Conservation (phyloP, 2,888 invertebrate species). For the Elysia crispata region DNA sequence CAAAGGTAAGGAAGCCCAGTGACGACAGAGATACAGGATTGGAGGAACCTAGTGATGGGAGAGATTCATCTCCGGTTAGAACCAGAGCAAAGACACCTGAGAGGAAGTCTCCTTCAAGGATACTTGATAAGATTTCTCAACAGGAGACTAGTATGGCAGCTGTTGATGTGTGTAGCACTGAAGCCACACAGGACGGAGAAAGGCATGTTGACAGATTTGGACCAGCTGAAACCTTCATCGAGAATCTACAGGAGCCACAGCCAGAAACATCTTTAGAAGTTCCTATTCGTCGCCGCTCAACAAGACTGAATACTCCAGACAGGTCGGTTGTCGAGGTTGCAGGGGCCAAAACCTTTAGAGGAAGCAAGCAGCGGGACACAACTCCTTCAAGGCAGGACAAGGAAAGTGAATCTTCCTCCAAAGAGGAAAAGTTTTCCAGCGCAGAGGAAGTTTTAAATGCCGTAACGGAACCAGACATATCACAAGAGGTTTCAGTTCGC, state of each 20-base stretch:
- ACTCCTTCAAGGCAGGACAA: background rate
- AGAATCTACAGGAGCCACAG: background rate
- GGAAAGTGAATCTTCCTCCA: background rate
- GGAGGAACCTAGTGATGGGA: too few relatives aligned
- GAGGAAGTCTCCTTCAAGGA: constrained; percentile 35
- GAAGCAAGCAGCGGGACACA: too few relatives aligned
- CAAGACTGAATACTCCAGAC: too few relatives aligned
- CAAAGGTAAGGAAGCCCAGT: background rate
- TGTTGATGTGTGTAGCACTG: background rate
- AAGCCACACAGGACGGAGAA: background rate
- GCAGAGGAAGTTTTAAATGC: constrained; percentile 10
- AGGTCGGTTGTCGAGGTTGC: too few relatives aligned
- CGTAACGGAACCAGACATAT: background rate
- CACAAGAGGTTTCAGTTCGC: constrained; percentile 3
- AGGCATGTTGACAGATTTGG: background rate
- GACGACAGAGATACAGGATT: background rate
- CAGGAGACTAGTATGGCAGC: background rate
- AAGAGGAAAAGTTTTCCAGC: background rate
- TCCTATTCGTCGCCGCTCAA: too few relatives aligned
- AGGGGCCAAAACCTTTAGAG: too few relatives aligned
- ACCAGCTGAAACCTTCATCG: background rate
- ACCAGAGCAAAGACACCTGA: constrained; percentile 22
- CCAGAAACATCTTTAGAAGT: background rate
- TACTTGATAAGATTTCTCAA: too few relatives aligned
- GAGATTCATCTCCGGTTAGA: background rate